Evolutionary conservation across 2,113 vertebrate genomes (phyloP), one percentile per base, ranked within the genome.

Genomic region (Lepidothrix coronata): DNA sequence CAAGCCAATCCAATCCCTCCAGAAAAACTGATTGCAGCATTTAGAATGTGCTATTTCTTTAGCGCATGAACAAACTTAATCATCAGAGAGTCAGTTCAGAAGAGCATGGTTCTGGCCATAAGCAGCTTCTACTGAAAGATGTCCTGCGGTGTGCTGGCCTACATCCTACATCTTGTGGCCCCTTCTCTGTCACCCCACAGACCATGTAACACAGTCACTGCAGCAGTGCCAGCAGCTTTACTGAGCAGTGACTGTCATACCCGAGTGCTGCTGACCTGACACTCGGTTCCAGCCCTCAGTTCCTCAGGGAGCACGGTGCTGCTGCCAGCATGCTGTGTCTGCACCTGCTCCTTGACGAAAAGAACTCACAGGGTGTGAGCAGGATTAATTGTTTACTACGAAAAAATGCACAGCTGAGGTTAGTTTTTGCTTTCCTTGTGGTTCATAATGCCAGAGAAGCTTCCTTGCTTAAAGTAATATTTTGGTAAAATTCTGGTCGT

Each of bases 261-360:
- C 12, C 2, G 3, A 4, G 30, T 2, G 25, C 71, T 58, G 86
- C 74, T 54, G 55, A 17, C 22, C 14, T 31, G 89, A 4, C 5
- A 14, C 24, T 16, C 18, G 11, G 25, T 0, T 7, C 49, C n/a
- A 63, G n/a, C 65, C 0, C 11, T 12, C 0, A 0, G 10, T 22
- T n/a, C n/a, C 43, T 4, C 0, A 0, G 49, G 49, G 7, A 41
- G 62, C 67, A 24, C 46, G 5, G 46, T 8, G 48, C 35, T 71
- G 62, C 65, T 48, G 44, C 73, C 61, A 30, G 55, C 49, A 22
- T 2, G 0, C 55, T 14, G 9, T 1, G 8, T 1, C 31, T 13
- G 44, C 66, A 31, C 43, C 54, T 72, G 39, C 75, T 49, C 58
- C 76, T 76, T 4, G 0, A 72, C 63, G 15, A 8, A 11, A 62